Evolutionary conservation across 2,113 vertebrate species (phyloP), one percentile per base, ranked within the genome.

Genomic region (Bufo bufo): DNA sequence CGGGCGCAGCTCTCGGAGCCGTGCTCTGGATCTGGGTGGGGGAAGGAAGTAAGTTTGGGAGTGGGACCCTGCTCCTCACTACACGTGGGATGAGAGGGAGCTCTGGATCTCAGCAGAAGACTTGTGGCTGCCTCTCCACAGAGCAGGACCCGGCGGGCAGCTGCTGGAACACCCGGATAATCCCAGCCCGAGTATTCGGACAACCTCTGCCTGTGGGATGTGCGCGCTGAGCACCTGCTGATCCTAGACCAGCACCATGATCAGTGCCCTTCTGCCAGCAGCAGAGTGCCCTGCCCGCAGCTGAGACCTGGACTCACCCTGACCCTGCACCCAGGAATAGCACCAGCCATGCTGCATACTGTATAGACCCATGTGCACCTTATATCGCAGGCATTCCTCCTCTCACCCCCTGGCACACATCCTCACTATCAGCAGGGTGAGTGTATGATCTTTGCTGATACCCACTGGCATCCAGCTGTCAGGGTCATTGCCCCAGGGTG

Each of bases 1-100:
- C 17, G 23, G 4, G 54, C 78, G 71, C 83, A 13, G 85, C 65
- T 54, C 65, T 85, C 89, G 65, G 61, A 66, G 61, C 61, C 10
- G 86, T 9, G 72, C 56, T 9, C 49, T 3, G 74, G 17, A 86
- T 50, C 58, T 77, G 85, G 85, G 85, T 78, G 71, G 85, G 54
- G 33, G 74, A 59, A 61, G 85, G 85, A 77, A 79, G 84, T 77
- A 65, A 86, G 58, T 79, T 79, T 66, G 75, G 47, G 72, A 59
- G 74, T 86, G 74, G 14, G 77, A 58, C 77, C 49, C 69, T 85
- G 66, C 47, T 3, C 56, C 69, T 59, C 52, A 17, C 58, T 33
- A 54, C 85, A 86, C 85, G 85, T 86, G 85, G 75, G 77, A 63
- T 65, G 85, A 77, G 54, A 63, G 17, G 23, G 52, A 58, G 50